Evolutionary conservation across 2,888 invertebrate species (phyloP).

Genomic region (Drosophila acutilabella): DNA sequence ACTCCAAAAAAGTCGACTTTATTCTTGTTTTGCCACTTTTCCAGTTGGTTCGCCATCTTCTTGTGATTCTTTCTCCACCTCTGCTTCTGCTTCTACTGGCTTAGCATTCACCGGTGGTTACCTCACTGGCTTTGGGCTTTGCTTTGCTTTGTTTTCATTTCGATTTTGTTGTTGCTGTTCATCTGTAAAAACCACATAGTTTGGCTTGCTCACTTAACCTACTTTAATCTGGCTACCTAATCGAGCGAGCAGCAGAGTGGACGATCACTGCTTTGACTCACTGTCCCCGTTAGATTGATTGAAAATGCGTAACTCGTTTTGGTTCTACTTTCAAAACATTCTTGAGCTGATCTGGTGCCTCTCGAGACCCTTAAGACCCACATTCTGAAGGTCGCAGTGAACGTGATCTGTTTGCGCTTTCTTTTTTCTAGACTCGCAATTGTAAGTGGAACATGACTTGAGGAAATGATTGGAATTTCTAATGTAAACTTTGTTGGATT

Average conservation of each 20-base stretch:
- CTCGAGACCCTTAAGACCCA: constrained; percentile 65
- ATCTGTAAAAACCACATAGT: constrained; percentile 60
- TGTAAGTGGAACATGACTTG: constrained; percentile 40
- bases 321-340: constrained; percentile 65
- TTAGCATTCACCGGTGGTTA: constrained; percentile 70
- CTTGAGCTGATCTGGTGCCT: constrained; percentile 23
- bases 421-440: constrained; percentile 46
- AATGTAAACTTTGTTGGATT: background rate
- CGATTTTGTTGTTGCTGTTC: constrained; percentile 52
- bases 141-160: constrained; percentile 61
- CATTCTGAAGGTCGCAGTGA: constrained; percentile 69
- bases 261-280: constrained; percentile 23
- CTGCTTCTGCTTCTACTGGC: background rate
- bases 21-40: constrained; percentile 66
- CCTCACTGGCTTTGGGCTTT: constrained; percentile 68
- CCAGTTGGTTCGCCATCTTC: constrained; percentile 17
- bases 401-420: constrained; percentile 76
- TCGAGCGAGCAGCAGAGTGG: background rate
- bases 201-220: constrained; percentile 75
- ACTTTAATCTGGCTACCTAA: constrained; percentile 67
- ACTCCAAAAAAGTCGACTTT: constrained; percentile 42
- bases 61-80: background rate
- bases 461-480: constrained; percentile 2
- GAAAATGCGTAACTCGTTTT: constrained; percentile 78
- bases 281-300: constrained; percentile 76